These are phyloP conservation scores for Athalia rosae DNA, from an alignment of 2,888 invertebrate species.

Conservation along the genomic window DNA sequence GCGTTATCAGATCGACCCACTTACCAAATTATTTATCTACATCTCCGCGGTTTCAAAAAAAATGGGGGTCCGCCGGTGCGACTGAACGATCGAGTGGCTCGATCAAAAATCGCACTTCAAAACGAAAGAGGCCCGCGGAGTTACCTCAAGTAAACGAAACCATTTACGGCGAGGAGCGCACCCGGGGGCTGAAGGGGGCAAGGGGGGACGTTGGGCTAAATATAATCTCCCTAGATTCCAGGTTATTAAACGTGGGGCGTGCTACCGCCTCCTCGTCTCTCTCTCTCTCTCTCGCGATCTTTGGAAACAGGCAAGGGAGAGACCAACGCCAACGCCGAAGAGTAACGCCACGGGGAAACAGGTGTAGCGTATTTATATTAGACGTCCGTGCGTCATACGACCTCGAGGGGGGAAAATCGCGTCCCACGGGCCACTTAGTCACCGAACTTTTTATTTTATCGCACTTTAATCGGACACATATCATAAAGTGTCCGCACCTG, in stretches of 20 bases:
- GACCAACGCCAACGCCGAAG: constrained; percentile 13
- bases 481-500: too few species aligned
- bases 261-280: constrained; percentile 54
- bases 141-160: constrained; percentile 48
- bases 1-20: constrained; percentile 42
- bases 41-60: background rate
- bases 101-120: background rate
- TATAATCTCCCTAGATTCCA: constrained; percentile 70
- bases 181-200: constrained; percentile 14
- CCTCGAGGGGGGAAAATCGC: constrained; percentile 21
- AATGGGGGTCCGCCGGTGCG: constrained; percentile 18
- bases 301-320: constrained; percentile 11
- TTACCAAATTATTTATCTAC: constrained; percentile 36
- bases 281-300: constrained; percentile 7
- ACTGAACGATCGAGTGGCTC: background rate
- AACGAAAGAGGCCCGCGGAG: background rate
- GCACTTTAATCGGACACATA: too few species aligned
- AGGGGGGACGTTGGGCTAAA: constrained; percentile 60
- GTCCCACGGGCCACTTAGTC: constrained; percentile 6
- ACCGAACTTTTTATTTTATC: background rate
- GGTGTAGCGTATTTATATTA: constrained; percentile 70
- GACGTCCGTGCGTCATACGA: constrained; percentile 39
- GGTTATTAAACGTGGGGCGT: constrained; percentile 70
- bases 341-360: constrained; percentile 57
- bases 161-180: constrained; percentile 51